Evolutionary conservation across 2,113 vertebrate species (phyloP).

Genomic region (Anseranas semipalmata): DNA sequence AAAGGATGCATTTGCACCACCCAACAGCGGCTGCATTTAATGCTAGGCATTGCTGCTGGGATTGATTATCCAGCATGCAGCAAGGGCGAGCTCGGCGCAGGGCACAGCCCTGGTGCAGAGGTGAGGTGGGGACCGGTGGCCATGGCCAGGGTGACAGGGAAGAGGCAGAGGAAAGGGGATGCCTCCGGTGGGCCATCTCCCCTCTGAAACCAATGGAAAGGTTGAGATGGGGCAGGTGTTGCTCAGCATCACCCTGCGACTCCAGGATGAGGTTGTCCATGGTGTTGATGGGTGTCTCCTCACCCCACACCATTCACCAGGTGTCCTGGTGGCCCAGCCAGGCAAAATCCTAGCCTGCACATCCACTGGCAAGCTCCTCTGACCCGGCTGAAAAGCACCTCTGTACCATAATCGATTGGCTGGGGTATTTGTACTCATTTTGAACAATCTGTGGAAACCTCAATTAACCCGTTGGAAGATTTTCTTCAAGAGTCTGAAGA

Average conservation of each 20-base stretch:
- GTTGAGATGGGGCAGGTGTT: neutral
- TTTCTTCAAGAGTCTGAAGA: conserved; percentile 41
- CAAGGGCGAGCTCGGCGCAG: too few relatives aligned
- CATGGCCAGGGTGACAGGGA: neutral
- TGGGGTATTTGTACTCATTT: conserved; percentile 26
- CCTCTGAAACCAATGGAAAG: neutral
- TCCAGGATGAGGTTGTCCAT: neutral
- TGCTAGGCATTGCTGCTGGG: too few relatives aligned
- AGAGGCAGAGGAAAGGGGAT: neutral
- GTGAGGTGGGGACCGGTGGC: neutral
- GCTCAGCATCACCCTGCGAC: neutral
- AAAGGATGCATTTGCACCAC: neutral
- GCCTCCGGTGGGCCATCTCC: neutral
- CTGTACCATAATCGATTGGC: neutral
- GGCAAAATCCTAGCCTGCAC: neutral
- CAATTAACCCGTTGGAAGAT: conserved; percentile 27
- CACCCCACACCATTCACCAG: accelerated
- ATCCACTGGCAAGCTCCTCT: neutral
- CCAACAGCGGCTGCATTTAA: neutral
- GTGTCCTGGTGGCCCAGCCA: neutral
- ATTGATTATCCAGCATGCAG: too few relatives aligned
- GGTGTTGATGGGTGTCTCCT: neutral
- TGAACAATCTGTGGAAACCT: conserved; percentile 59
- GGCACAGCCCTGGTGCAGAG: neutral
- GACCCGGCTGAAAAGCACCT: neutral